Evolutionary conservation across 2,888 invertebrate genomes (phyloP).

Genomic region (Boloria euphrosyne): DNA sequence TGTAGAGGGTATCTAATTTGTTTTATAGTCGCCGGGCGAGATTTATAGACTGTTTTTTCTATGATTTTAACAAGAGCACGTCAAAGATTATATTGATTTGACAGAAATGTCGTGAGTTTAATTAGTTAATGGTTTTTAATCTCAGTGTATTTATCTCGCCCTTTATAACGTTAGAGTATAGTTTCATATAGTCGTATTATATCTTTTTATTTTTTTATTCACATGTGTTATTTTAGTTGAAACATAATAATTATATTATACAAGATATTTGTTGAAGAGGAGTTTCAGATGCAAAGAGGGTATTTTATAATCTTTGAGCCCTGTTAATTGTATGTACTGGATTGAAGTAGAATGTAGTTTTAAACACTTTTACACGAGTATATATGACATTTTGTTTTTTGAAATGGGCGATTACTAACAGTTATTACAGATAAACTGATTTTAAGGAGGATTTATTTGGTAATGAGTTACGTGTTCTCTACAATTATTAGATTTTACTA

Average conservation of each 20-base stretch:
- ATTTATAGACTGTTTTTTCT: not conserved
- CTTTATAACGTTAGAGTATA: slow-evolving; percentile 17
- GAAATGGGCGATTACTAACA: slow-evolving; percentile 11
- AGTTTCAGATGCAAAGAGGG: not conserved
- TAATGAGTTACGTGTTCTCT: not conserved
- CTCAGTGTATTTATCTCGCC: slow-evolving; percentile 15
- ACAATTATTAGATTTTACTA: not conserved
- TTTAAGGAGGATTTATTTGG: not conserved
- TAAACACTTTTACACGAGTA: slow-evolving; percentile 25
- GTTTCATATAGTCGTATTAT: slow-evolving; percentile 20
- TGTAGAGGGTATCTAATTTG: slow-evolving; percentile 11
- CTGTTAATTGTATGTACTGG: slow-evolving; percentile 12
- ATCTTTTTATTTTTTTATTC: slow-evolving; percentile 25
- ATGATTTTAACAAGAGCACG: not conserved
- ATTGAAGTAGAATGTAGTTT: slow-evolving; percentile 20
- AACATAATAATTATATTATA: slow-evolving; percentile 23
- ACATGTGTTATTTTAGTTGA: slow-evolving; percentile 30
- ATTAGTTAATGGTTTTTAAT: not conserved
- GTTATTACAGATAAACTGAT: not conserved
- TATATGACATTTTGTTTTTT: slow-evolving; percentile 13
- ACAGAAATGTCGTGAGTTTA: too few species aligned
- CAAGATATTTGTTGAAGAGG: slow-evolving; percentile 13
- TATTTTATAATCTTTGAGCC: not conserved
- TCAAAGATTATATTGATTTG: not conserved
- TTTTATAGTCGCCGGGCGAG: slow-evolving; percentile 14